Conservation (phyloP, 2,113 vertebrate species). For the Bubo scandiacus region DNA sequence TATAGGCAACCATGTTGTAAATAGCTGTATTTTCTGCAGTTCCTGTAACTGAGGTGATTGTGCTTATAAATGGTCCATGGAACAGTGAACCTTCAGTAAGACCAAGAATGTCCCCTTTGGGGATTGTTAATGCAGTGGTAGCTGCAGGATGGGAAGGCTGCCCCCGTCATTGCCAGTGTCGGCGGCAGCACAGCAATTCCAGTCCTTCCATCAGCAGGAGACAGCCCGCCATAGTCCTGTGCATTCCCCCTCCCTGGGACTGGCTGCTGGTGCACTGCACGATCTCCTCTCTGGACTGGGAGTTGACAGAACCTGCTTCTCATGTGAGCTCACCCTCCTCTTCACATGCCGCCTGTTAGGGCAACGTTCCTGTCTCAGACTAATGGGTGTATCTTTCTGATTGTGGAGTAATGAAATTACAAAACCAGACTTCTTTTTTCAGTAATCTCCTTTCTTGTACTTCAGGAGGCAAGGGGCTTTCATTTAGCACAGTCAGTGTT, state of each 20-base stretch:
- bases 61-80: neutral
- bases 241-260: accelerated
- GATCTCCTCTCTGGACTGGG: neutral
- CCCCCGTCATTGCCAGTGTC: accelerated
- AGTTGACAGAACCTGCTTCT: neutral
- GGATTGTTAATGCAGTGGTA: neutral
- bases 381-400: neutral
- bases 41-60: neutral
- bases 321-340: accelerated
- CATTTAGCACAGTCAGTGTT: neutral
- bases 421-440: neutral
- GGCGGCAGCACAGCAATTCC: neutral
- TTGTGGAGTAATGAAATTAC: neutral
- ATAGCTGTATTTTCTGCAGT: neutral
- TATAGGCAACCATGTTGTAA: neutral
- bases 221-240: accelerated
- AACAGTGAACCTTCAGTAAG: neutral
- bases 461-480: neutral
- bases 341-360: neutral
- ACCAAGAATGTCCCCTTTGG: neutral
- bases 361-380: neutral
- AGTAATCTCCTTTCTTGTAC: neutral
- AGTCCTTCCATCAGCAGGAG: neutral
- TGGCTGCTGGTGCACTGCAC: accelerated
- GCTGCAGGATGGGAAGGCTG: neutral